A percentile compares a stretch with the other conserved stretches of the same genome.
Conservation (phyloP, 2,888 invertebrate genomes). For the Leptogaster cylindrica region DNA sequence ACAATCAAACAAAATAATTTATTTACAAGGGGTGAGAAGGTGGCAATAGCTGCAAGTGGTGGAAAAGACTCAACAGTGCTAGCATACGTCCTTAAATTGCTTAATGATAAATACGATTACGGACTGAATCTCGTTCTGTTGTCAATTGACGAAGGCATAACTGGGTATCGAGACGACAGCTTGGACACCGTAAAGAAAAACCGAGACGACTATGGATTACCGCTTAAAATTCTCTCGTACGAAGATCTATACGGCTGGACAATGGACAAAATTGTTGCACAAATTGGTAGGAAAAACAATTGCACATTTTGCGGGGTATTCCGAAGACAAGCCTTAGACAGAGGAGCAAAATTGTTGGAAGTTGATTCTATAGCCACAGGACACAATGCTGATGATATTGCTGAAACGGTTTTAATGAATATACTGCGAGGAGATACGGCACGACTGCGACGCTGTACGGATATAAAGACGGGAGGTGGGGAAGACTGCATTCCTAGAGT, state of each 20-base stretch:
- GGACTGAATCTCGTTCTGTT: slow-evolving; percentile 86
- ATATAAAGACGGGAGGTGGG: slow-evolving; percentile 73
- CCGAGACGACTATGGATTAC: slow-evolving; percentile 89
- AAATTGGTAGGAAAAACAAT: slow-evolving; percentile 88
- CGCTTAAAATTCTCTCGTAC: slow-evolving; percentile 93
- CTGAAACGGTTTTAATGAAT: slow-evolving; percentile 98
- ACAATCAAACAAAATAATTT: slow-evolving; percentile 83
- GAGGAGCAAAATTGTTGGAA: slow-evolving; percentile 86
- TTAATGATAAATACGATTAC: slow-evolving; percentile 91
- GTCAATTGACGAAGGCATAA: slow-evolving; percentile 98
- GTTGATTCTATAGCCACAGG: slow-evolving; percentile 96
- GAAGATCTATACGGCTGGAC: slow-evolving; percentile 99
- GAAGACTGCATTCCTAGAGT: slow-evolving; percentile 88
- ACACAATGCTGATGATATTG: slow-evolving; percentile 97
- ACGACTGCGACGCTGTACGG: slow-evolving; percentile 88
- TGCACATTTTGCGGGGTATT: slow-evolving; percentile 97
- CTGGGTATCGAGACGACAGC: slow-evolving; percentile 94
- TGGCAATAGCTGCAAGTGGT: slow-evolving; percentile 93
- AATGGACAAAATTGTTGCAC: slow-evolving; percentile 96
- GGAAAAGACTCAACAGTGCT: slow-evolving; percentile 98
- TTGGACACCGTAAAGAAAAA: slow-evolving; percentile 95
- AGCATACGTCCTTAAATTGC: slow-evolving; percentile 87
- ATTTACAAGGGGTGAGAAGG: slow-evolving; percentile 82
- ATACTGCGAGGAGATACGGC: slow-evolving; percentile 96
- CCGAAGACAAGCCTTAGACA: slow-evolving; percentile 91